Conservation (phyloP, 2,888 invertebrate species). For the Conops quadrifasciatus region DNA sequence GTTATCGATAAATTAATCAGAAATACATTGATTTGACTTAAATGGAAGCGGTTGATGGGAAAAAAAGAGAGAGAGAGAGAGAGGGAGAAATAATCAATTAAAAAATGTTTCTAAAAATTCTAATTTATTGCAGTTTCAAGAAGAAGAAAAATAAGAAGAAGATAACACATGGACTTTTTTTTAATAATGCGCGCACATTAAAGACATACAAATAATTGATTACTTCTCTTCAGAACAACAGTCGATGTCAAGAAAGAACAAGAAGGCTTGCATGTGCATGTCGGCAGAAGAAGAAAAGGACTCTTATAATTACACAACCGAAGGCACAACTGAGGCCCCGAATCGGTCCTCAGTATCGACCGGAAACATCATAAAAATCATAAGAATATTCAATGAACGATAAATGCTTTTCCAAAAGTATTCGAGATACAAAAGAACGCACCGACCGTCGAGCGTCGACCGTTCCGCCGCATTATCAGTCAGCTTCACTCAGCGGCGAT, state of each 20-base stretch:
- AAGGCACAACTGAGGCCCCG: background rate
- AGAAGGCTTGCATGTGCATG: constrained; percentile 26
- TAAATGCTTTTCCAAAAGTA: constrained; percentile 24
- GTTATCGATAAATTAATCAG: too few relatives aligned
- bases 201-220: too few relatives aligned
- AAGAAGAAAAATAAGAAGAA: too few relatives aligned
- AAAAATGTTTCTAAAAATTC: too few relatives aligned
- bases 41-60: background rate
- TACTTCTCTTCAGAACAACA: too few relatives aligned
- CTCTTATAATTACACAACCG: constrained; percentile 19
- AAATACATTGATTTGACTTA: too few relatives aligned
- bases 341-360: too few relatives aligned
- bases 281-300: constrained; percentile 16
- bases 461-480: constrained; percentile 20
- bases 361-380: constrained; percentile 28
- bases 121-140: too few relatives aligned
- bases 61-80: too few relatives aligned
- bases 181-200: too few relatives aligned
- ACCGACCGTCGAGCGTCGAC: background rate
- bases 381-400: constrained; percentile 34
- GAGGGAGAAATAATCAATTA: too few relatives aligned
- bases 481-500: background rate
- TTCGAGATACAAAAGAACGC: constrained; percentile 22
- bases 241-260: constrained; percentile 21
- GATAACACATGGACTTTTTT: too few relatives aligned